Base-by-base conservation (phyloP, 2,888 invertebrate species). In the Petrolisthes manimaculis region DNA sequence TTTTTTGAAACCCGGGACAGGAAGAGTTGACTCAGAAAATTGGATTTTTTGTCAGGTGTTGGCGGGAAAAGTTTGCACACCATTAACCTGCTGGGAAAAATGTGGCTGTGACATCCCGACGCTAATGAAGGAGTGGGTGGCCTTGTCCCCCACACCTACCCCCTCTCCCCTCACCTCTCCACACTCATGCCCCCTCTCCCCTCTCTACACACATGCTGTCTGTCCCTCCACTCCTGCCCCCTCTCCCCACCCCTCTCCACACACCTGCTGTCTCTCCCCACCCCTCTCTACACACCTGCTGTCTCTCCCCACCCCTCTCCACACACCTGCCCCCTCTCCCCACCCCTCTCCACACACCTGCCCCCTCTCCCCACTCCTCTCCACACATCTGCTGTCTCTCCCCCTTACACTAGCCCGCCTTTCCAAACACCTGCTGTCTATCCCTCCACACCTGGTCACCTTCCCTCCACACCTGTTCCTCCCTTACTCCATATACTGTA, bases 31-130 rank as follows among this genome's bases (percentile, higher is more conserved):
- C 79, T 79, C n/a, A 9, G 79, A 79, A 79, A 79, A 79, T 21
- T 55, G 79, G n/a, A 79, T 79, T 79, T n/a, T 79, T 79, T 79
- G 55, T 79, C 24, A n/a, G 79, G 79, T 77, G 79, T 9, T 55
- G 18, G 83, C 14, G 24, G 83, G 69, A 83, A 83, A 83, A 83
- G 83, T 83, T 83, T 83, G 71, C 83, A 71, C 71, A 71, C 83
- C 83, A 83, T 83, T 83, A 83, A 37, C 69, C 71, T 14, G 71
- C n/a, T 61, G 61, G 51, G 69, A 83, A 83, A 83, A 83, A 69
- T 69, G 69, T 18, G 37, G 53, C 54, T 69, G 83, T 83, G 83
- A 83, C 83, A 71, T 83, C 54, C 51, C 80, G 37, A 51, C 53
- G 83, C 53, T 83, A 83, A 83, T 83, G 83, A 83, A 83, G 83